Evolutionary conservation across 2,888 invertebrate species (phyloP), one percentile per base, ranked within the genome.

Genomic region (Tenthredo mesomela): DNA sequence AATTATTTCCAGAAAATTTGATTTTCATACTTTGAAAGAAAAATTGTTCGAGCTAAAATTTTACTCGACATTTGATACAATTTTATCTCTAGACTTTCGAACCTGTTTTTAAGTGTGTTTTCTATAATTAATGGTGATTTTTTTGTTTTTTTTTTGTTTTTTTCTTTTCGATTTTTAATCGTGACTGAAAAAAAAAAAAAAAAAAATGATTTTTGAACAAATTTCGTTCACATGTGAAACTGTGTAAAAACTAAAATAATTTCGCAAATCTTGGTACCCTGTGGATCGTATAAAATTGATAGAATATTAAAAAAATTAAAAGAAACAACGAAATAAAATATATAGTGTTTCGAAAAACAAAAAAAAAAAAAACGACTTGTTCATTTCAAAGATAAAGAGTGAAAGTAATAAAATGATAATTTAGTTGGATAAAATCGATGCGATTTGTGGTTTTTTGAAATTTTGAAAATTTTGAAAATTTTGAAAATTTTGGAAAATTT

Each of bases 321-420:
- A n/a, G n/a, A n/a, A n/a, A n/a, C n/a, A n/a, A n/a, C n/a, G n/a
- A n/a, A n/a, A n/a, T n/a, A n/a, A n/a, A n/a, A n/a, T n/a, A n/a
- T n/a, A n/a, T n/a, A 61, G 61, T 61, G 61, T 61, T 61, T 25
- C 61, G 61, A 61, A 61, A 61, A 61, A 61, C n/a, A n/a, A n/a
- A n/a, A n/a, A n/a, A n/a, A n/a, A n/a, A n/a, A n/a, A n/a, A n/a
- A 61, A 61, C 61, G 61, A 61, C 61, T 25, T 2, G 21, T 61
- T 61, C 61, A 25, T 61, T 25, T 25, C 21, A 25, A 61, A 61
- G 61, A 25, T 18, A n/a, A 1, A 54, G n/a, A 54, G 54, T 54
- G 54, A 54, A n/a, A n/a, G 54, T 54, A 54, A 54, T 2, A 7
- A n/a, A 4, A n/a, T 7, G 5, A 6, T 18, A 0, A 18, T 50